Evolutionary conservation across 2,113 vertebrate species (phyloP).

Genomic region (Cyphomyrus plagiostoma): DNA sequence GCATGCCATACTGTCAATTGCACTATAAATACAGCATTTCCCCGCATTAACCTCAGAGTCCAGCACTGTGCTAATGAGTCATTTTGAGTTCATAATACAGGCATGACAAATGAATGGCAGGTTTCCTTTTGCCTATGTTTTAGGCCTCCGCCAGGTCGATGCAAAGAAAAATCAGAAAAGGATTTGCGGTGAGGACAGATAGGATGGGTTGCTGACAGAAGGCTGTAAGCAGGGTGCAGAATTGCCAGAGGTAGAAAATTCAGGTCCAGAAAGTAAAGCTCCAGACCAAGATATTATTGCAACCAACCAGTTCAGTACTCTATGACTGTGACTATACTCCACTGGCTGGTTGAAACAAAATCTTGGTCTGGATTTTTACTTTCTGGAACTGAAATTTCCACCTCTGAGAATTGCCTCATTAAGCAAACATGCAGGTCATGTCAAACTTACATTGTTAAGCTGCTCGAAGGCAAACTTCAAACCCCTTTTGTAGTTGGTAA

Average conservation of each 20-base stretch:
- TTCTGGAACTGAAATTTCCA: background rate
- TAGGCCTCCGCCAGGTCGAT: background rate
- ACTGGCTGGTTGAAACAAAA: background rate
- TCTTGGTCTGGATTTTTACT: background rate
- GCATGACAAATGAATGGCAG: background rate
- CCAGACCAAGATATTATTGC: background rate
- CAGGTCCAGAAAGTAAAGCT: background rate
- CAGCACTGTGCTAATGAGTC: background rate
- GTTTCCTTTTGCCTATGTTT: background rate
- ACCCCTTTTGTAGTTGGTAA: conserved; percentile 95
- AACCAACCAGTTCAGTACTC: background rate
- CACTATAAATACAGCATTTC: background rate
- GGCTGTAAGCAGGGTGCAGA: background rate
- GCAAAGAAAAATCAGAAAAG: background rate
- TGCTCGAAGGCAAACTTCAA: conserved; percentile 97
- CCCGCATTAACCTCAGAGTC: background rate
- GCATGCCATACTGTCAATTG: background rate
- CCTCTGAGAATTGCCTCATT: background rate
- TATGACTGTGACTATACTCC: background rate
- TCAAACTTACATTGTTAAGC: conserved; percentile 77
- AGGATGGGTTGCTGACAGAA: background rate
- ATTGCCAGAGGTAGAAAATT: background rate
- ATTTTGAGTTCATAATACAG: background rate
- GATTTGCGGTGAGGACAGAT: background rate
- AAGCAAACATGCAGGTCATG: background rate